phyloP scores from a whole-genome alignment of 1,140 invertebrate genomes.

The Stenopsyche tienmushanensis region DNA sequence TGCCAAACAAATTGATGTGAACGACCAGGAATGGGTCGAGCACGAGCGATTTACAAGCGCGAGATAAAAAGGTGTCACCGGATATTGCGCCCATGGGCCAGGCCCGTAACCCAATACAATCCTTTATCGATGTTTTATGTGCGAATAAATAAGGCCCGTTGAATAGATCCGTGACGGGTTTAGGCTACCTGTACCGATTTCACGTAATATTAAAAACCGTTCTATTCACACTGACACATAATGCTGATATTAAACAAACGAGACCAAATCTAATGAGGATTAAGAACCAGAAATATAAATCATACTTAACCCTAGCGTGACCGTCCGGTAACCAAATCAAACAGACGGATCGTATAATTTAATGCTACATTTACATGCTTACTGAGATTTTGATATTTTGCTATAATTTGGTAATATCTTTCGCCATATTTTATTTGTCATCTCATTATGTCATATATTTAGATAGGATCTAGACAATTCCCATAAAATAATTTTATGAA shows the following conservation, averaged over 20 bases:
- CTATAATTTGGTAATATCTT: no score
- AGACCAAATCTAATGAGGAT: constrained; percentile 37
- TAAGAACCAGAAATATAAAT: constrained; percentile 22
- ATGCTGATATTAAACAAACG: constrained; percentile 30
- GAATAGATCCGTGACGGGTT: constrained; percentile 20
- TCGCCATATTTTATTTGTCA: no score
- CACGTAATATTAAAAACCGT: constrained; percentile 14
- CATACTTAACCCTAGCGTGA: constrained; percentile 16
- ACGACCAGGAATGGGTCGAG: no score
- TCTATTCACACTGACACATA: constrained; percentile 9
- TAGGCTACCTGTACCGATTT: constrained; percentile 25
- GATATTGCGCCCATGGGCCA: not conserved
- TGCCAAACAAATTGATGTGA: no score
- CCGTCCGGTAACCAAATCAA: not conserved
- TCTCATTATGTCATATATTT: no score
- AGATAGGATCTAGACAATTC: no score
- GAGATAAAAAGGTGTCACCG: no score
- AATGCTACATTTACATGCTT: no score
- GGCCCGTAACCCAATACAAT: constrained; percentile 13
- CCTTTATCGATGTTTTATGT: constrained; percentile 18
- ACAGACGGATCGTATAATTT: not conserved
- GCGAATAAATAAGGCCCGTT: constrained; percentile 24
- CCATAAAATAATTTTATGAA: no score
- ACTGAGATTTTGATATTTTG: no score
- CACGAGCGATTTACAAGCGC: no score